Percentiles rank a stretch among this genome's conserved stretches.
phyloP scores from a whole-genome alignment of 2,797 vertebrate species.

The Lacerta agilis region DNA sequence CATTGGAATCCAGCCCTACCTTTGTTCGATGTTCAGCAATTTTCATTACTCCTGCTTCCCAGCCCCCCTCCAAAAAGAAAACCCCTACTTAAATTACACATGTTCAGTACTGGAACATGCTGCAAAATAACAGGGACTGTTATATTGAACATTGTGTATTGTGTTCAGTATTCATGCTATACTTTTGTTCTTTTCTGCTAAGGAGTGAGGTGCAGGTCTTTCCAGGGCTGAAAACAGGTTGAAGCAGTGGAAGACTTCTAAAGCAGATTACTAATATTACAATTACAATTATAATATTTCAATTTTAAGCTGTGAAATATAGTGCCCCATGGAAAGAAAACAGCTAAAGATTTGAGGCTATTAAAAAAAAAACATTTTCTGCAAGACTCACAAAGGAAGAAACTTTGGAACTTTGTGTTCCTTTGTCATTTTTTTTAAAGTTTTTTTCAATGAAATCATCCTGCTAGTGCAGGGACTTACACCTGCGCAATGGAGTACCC shows the following conservation, averaged over 20 bases:
- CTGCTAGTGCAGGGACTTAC: too few species aligned
- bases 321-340: neutral
- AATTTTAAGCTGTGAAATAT: neutral
- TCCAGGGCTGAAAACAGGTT: neutral
- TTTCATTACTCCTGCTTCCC: neutral
- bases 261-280: neutral
- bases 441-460: neutral
- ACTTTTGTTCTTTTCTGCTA: neutral
- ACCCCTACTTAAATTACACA: neutral
- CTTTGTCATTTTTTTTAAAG: neutral
- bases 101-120: neutral
- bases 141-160: neutral
- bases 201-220: neutral
- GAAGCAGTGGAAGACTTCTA: neutral
- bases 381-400: neutral
- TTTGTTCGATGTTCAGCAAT: neutral
- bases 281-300: neutral
- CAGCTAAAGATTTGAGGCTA: fast-evolving
- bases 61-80: neutral
- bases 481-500: too few species aligned
- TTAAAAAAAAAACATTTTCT: neutral
- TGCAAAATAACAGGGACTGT: neutral
- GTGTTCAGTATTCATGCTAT: neutral
- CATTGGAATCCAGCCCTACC: fast-evolving
- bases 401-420: neutral